Conservation (phyloP, 1,140 invertebrate species). For the Bombus pascuorum region DNA sequence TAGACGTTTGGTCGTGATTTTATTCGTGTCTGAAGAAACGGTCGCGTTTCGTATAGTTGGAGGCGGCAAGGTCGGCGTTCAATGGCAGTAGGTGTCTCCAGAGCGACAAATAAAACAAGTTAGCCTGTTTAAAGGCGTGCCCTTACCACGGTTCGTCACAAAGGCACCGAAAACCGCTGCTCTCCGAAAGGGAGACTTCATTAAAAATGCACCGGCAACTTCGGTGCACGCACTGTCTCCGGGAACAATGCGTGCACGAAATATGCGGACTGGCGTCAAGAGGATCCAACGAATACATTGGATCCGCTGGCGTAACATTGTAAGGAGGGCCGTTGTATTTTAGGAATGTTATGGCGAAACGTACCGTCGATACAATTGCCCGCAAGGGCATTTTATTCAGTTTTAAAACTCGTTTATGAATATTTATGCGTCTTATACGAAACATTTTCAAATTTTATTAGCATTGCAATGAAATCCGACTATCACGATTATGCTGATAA, state of each 20-base stretch:
- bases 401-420: no score
- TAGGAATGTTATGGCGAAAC: background rate
- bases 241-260: slow-evolving; percentile 63
- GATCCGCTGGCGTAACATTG: background rate
- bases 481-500: no score
- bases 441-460: no score
- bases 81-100: slow-evolving; percentile 30
- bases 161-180: slow-evolving; percentile 36
- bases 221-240: slow-evolving; percentile 28
- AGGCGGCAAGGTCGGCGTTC: slow-evolving; percentile 15
- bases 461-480: no score
- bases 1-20: background rate
- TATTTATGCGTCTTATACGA: background rate
- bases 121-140: slow-evolving; percentile 17
- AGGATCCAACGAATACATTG: slow-evolving; percentile 1
- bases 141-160: background rate
- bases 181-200: slow-evolving; percentile 38
- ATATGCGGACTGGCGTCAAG: slow-evolving; percentile 51
- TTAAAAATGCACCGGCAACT: slow-evolving; percentile 64
- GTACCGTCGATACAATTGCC: background rate
- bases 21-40: background rate
- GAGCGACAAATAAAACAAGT: slow-evolving; percentile 21
- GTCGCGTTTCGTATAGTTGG: background rate
- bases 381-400: no score
- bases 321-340: no score